Base-by-base conservation (phyloP, 2,888 invertebrate genomes). In the Abrostola tripartita region DNA sequence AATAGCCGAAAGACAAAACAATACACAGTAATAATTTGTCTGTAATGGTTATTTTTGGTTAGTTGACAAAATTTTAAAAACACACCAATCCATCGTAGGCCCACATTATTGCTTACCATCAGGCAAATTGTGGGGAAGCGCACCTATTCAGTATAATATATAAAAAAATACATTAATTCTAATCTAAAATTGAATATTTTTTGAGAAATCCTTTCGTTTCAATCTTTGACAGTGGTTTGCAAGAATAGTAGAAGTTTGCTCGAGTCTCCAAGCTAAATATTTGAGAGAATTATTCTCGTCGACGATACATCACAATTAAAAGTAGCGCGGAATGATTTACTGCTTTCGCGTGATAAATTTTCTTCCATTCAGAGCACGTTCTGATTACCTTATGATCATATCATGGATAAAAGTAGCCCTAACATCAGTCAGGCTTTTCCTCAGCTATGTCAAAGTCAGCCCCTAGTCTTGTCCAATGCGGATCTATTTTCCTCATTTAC, bases 231-330 rank as follows among this genome's bases (percentile, higher is more conserved):
- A 24, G 56, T 71, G 68, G 64, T 60, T 67, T 53, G 64, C 57
- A 61, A 61, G 41, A 47, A 24, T 42, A 37, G 50, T 62, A 52
- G 65, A 61, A 74, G 59, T 61, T 42, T 42, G 42, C 49, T 37
- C 24, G 44, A 42, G 37, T 72, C 63, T 72, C 64, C 63, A 57
- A 65, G 58, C 35, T 56, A 55, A 54, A 68, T 56, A 68, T 61
- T 71, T 71, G 40, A 71, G 52, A 61, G 55, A 52, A 71, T 71
- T 67, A 54, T 61, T 52, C 50, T 58, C 10, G 55, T 63, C 56
- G 47, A 44, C 55, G 59, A 69, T 72, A 75, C 54, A 61, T 69
- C 36, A 72, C 65, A 63, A 74, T 68, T 72, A 74, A 69, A 77
- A 65, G 52, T 68, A 60, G 37, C 40, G 38, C 12, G n/a, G 7